These are phyloP conservation scores for Prosapia bicincta DNA, from an alignment of 2,888 invertebrate species.

Conservation along the genomic window DNA sequence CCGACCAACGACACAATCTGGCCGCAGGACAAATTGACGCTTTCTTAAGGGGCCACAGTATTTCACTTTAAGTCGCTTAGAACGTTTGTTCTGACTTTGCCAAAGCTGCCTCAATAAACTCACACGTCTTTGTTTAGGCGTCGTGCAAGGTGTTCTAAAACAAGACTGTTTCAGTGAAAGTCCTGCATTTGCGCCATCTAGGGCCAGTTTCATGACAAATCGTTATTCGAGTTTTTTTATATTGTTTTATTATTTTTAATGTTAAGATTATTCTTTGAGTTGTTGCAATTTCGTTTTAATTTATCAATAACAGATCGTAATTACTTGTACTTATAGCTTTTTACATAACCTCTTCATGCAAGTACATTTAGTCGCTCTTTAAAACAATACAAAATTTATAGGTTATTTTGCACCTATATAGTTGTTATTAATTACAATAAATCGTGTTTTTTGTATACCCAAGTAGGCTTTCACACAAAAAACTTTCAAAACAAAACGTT, in stretches of 20 bases:
- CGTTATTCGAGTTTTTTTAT: not conserved
- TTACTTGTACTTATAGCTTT: not conserved
- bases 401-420: too few species aligned
- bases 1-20: conserved; percentile 42
- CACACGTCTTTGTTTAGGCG: not conserved
- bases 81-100: conserved; percentile 5
- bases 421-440: too few species aligned
- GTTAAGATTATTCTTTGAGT: not conserved
- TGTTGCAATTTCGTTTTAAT: not conserved
- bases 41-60: conserved; percentile 62
- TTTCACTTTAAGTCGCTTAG: conserved; percentile 33
- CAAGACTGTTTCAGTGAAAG: not conserved
- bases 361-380: not conserved
- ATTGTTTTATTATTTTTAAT: not conserved
- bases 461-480: too few species aligned
- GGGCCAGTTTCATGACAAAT: not conserved
- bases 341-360: not conserved
- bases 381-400: not conserved
- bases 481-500: too few species aligned
- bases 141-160: not conserved
- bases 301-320: not conserved
- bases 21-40: conserved; percentile 74
- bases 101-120: conserved; percentile 14
- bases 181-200: not conserved
- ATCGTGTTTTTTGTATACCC: too few species aligned